Evolutionary conservation across 2,888 invertebrate genomes (phyloP), one percentile per base, ranked within the genome.

Genomic region (Synanthedon andrenaeformis): DNA sequence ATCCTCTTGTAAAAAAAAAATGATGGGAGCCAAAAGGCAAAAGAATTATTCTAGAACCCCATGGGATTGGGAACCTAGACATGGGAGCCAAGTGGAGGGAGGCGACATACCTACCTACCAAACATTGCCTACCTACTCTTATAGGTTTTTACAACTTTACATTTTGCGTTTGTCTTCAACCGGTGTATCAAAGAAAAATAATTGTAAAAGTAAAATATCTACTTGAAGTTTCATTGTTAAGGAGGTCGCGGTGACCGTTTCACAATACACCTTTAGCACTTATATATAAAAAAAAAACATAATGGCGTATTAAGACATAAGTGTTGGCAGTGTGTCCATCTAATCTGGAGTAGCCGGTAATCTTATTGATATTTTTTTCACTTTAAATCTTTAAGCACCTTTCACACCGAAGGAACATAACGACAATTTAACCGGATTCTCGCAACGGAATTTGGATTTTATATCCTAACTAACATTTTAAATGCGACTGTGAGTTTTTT

Each of bases 361-460:
- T 60, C 59, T 57, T 61, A 63, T 63, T 59, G 60, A 59, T 56
- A 58, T 57, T 57, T 57, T 23, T 45, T 48, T 49, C 17, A 23
- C 10, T 49, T 19, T 19, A 17, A 17, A 49, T 49, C 17, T 6
- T 49, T 5, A 17, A 10, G 49, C 23, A 49, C 23, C 49, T 49
- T 45, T 49, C 49, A 49, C 17, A 49, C 49, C 12, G n/a, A 17
- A 17, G 13, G 23, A 17, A 23, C 49, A 1, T 49, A 5, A 35
- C 35, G 3, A 35, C 35, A 10, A 10, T 35, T 35, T 10, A 35
- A 5, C 5, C 23, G 5, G 35, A 35, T 35, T 35, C 8, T 10
- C 10, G 35, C 10, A 35, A 35, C 5, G 35, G 35, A 35, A 35
- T 35, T 35, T 35, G 35, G 2, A 35, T 35, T 35, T 35, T 35